Percentiles rank a stretch among this genome's conserved stretches.
Evolutionary conservation across 2,888 invertebrate species (phyloP).

Genomic region (Polymixis flavicincta): DNA sequence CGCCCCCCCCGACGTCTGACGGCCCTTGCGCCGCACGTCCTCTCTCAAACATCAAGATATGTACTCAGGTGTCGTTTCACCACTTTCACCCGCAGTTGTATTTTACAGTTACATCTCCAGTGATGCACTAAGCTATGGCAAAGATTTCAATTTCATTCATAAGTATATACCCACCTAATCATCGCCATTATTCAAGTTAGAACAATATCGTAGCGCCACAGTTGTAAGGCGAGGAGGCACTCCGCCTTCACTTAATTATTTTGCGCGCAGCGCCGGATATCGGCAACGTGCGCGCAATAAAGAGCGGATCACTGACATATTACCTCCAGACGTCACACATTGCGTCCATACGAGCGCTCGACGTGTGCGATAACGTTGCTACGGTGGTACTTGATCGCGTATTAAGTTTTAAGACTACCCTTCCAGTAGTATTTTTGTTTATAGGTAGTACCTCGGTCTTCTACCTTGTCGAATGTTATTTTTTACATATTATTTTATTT

Average conservation of each 20-base stretch:
- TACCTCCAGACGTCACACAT: constrained; percentile 16
- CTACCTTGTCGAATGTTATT: no score
- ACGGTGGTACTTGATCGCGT: background rate
- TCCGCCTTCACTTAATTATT: constrained; percentile 11
- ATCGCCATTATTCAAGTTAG: background rate
- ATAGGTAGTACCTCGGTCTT: no score
- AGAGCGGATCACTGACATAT: constrained; percentile 33
- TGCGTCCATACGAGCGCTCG: background rate
- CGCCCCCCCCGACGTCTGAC: background rate
- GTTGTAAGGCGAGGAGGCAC: background rate
- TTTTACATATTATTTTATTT: no score
- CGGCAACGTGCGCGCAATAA: constrained; percentile 31
- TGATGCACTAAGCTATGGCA: constrained; percentile 4
- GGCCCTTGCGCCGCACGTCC: background rate
- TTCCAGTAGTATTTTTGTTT: no score
- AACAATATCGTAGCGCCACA: background rate
- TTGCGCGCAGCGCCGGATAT: background rate
- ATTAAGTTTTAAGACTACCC: background rate
- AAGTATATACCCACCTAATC: background rate
- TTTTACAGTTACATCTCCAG: background rate
- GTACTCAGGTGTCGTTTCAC: background rate
- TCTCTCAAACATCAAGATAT: background rate
- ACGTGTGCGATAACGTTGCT: constrained; percentile 2
- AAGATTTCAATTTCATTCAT: no score
- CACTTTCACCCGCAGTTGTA: background rate